Conservation (phyloP, 2,113 vertebrate genomes). For the Cyanoramphus novaezelandiae region DNA sequence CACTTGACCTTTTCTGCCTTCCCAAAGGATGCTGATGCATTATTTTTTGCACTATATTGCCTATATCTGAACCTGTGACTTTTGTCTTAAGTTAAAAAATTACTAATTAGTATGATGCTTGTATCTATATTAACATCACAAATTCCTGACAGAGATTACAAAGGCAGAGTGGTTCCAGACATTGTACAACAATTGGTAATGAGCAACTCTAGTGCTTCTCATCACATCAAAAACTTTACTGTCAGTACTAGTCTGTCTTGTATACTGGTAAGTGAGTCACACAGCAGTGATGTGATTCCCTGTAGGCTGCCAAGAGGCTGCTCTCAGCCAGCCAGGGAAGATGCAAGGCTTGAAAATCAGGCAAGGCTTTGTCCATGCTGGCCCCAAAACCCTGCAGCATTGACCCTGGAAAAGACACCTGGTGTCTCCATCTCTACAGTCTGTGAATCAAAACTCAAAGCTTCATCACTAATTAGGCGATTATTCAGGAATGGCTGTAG, state of each 20-base stretch:
- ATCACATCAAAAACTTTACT: not conserved
- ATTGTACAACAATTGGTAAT: not conserved
- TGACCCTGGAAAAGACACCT: not conserved
- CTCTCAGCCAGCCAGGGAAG: not conserved
- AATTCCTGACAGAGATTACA: not conserved
- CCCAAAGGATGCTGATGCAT: not conserved
- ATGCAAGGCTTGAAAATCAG: slow-evolving; percentile 21
- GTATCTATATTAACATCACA: not conserved
- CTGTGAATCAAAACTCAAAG: not conserved
- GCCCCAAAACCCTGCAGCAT: not conserved
- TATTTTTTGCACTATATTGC: not conserved
- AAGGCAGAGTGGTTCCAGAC: not conserved
- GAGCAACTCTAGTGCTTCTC: not conserved
- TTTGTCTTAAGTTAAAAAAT: not conserved
- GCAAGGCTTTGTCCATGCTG: not conserved
- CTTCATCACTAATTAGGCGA: slow-evolving; percentile 15
- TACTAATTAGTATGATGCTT: not conserved
- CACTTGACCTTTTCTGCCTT: slow-evolving; percentile 43
- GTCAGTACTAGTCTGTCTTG: not conserved
- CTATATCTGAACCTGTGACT: not conserved
- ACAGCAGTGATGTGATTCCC: not conserved
- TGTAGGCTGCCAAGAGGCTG: not conserved
- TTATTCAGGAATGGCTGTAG: slow-evolving; percentile 3
- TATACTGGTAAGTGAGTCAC: not conserved
- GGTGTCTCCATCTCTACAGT: not conserved